phyloP scores from a whole-genome alignment of 2,888 invertebrate species.

The Camponotus fellah region DNA sequence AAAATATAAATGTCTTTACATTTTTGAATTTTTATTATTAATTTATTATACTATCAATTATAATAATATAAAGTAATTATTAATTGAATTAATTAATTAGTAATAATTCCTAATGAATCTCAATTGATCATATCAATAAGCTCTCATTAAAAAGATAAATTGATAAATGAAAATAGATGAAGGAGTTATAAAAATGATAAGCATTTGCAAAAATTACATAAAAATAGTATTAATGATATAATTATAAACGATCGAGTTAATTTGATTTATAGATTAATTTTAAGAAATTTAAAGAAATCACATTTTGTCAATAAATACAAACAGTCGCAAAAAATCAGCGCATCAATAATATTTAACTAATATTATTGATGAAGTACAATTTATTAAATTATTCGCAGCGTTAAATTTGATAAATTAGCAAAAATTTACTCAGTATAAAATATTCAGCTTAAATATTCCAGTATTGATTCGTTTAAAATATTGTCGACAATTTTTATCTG shows the following conservation, averaged over 20 bases:
- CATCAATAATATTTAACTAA: neutral
- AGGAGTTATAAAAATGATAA: neutral
- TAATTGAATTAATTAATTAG: neutral
- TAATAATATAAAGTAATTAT: neutral
- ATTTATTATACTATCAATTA: no score
- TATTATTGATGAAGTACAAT: neutral
- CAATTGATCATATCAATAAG: neutral
- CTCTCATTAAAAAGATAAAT: neutral
- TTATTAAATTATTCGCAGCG: neutral
- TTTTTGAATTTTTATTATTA: slow-evolving; percentile 2
- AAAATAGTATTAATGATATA: neutral
- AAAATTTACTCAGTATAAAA: no score
- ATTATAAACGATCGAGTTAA: neutral
- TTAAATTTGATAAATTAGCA: neutral
- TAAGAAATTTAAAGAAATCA: neutral
- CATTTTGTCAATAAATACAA: neutral
- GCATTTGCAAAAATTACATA: neutral
- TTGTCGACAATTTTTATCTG: neutral
- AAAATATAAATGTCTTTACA: neutral
- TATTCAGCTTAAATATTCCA: neutral
- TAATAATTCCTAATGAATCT: neutral
- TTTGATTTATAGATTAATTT: neutral
- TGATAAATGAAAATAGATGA: neutral
- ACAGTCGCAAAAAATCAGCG: neutral
- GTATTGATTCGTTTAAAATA: neutral